Evolutionary conservation across 2,797 vertebrate genomes (phyloP).

Genomic region (Acanthis flammea): DNA sequence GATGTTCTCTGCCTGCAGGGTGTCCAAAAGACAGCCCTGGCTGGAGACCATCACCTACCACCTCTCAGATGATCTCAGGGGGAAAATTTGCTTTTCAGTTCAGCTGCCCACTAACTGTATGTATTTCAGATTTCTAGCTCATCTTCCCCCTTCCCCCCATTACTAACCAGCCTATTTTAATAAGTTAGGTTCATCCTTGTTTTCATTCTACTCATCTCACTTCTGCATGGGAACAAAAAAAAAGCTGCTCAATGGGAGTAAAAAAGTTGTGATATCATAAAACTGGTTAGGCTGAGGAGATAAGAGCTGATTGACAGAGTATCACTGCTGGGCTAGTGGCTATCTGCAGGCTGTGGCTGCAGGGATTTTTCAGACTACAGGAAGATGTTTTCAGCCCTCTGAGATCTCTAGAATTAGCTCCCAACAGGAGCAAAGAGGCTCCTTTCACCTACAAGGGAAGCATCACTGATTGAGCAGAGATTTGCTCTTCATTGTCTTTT

Average conservation of each 20-base stretch:
- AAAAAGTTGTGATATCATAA: background rate
- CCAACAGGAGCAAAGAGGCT: background rate
- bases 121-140: background rate
- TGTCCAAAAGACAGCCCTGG: background rate
- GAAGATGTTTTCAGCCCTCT: background rate
- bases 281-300: background rate
- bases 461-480: background rate
- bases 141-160: background rate
- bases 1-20: background rate
- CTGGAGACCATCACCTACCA: background rate
- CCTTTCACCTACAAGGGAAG: background rate
- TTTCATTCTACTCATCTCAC: background rate
- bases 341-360: background rate
- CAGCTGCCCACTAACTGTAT: background rate
- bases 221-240: background rate
- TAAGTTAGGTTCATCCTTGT: background rate
- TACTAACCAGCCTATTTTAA: background rate
- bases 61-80: background rate
- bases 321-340: background rate
- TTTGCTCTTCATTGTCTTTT: background rate
- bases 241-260: background rate
- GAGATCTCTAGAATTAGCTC: background rate
- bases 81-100: background rate
- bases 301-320: background rate
- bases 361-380: background rate